Conservation (phyloP, 2,113 vertebrate genomes). For the Gobiocypris rarus region DNA sequence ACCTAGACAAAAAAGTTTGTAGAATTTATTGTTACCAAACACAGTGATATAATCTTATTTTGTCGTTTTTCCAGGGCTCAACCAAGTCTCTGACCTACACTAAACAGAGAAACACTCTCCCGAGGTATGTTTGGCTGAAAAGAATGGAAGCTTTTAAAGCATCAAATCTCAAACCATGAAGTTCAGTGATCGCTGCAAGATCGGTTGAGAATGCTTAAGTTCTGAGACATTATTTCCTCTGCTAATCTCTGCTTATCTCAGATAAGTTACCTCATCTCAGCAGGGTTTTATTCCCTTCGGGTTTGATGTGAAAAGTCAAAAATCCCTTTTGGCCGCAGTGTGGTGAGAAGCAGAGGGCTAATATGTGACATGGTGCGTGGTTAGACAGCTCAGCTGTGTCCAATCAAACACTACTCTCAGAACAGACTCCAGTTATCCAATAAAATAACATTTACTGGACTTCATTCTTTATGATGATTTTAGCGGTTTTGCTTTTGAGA, state of each 20-base stretch:
- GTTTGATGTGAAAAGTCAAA: slow-evolving; percentile 10
- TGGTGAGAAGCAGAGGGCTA: not conserved
- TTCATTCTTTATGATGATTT: not conserved
- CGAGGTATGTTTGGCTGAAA: slow-evolving; percentile 68
- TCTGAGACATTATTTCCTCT: slow-evolving; percentile 24
- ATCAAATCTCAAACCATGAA: slow-evolving; percentile 13
- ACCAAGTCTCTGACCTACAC: slow-evolving; percentile 80
- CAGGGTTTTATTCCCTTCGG: slow-evolving; percentile 27
- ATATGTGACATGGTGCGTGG: slow-evolving; percentile 6
- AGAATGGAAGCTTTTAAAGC: not conserved
- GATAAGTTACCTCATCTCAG: slow-evolving; percentile 7
- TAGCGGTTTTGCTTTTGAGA: not conserved
- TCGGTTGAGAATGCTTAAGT: not conserved
- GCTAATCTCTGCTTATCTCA: slow-evolving; percentile 23
- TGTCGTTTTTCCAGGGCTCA: slow-evolving; percentile 72
- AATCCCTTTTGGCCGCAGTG: slow-evolving; percentile 35
- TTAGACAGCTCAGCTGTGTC: slow-evolving; percentile 41
- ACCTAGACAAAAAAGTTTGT: not conserved
- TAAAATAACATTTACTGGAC: not conserved
- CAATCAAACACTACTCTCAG: not conserved
- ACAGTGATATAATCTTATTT: slow-evolving; percentile 3
- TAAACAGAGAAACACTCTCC: slow-evolving; percentile 80
- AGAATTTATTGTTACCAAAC: not conserved
- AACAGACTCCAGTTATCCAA: not conserved
- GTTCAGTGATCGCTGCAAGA: slow-evolving; percentile 3